A percentile compares a stretch with the other conserved stretches of the same genome.
Conservation (phyloP, 1,140 invertebrate genomes). For the Schlechtendalia chinensis region DNA sequence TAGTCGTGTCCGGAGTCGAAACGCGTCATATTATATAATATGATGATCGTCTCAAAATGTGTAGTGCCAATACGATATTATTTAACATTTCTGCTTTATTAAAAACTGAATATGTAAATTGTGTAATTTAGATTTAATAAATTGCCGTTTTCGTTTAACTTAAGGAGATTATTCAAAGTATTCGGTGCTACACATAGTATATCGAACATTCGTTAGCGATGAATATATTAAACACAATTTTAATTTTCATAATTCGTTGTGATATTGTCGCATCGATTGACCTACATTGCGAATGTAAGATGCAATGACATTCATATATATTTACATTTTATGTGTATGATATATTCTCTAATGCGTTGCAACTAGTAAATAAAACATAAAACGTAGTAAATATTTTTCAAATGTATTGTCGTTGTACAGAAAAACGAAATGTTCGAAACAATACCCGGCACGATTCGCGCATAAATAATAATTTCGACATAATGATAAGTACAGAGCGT, state of each 20-base stretch:
- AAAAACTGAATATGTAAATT: conserved; percentile 21
- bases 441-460: not conserved
- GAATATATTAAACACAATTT: conserved; percentile 11
- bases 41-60: not conserved
- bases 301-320: too few species aligned
- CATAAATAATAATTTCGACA: not conserved
- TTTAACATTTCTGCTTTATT: too few species aligned
- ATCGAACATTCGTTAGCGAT: not conserved
- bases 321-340: too few species aligned
- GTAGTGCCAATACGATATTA: not conserved
- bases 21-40: not conserved
- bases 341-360: too few species aligned
- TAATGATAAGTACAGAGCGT: too few species aligned
- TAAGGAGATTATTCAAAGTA: not conserved
- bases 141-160: not conserved
- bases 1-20: not conserved
- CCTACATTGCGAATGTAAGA: conserved; percentile 4
- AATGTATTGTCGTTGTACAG: not conserved
- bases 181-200: not conserved
- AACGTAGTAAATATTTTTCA: not conserved
- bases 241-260: conserved; percentile 14
- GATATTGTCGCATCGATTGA: conserved; percentile 10
- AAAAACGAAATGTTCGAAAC: conserved; percentile 4
- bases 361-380: not conserved
- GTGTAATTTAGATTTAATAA: not conserved